Evolutionary conservation across 2,113 vertebrate genomes (phyloP), one percentile per base, ranked within the genome.

Genomic region (Cephalophus harveyi): DNA sequence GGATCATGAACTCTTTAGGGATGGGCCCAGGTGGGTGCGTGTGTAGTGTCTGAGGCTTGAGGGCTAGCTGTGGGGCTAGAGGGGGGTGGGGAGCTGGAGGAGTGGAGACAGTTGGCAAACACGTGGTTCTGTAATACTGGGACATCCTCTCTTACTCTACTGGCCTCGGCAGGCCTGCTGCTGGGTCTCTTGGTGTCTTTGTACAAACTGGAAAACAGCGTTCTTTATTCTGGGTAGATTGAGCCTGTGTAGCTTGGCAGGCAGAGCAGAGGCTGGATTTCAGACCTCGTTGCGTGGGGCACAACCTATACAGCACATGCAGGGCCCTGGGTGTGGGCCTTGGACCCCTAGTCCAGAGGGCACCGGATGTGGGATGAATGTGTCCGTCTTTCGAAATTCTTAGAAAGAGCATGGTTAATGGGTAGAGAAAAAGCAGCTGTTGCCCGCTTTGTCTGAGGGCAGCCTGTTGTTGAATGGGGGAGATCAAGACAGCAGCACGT

Each of bases 41-140:
- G 95, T 28, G 14, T 76, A 64, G 81, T 59, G 67, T 96, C 79
- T 94, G 91, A 92, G 94, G 85, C 91, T 96, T 74, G 62, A 90
- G 60, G 87, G 64, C 52, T 46, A 50, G 46, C 62, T 88, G 0
- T 93, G 94, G 50, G 79, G 71, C 78, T 43, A 25, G 82, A n/a
- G 59, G 6, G 2, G 17, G 13, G 16, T 15, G 33, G 36, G 62
- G 76, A 50, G 33, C 25, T 57, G 85, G 10, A 64, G 94, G 50
- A 74, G 78, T 36, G 15, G 92, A 83, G 21, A 54, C 16, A 33
- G 28, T 82, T 55, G 87, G 87, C 81, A 60, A 50, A 64, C 28
- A 33, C n/a, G 9, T 2, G 3, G 74, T 55, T n/a, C 57, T 90
- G 52, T 67, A 71, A 17, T 87, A 3, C 48, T 40, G n/a, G 87